Base-by-base conservation (phyloP, 2,888 invertebrate species). In the Paralinhomoeus sp. region DNA sequence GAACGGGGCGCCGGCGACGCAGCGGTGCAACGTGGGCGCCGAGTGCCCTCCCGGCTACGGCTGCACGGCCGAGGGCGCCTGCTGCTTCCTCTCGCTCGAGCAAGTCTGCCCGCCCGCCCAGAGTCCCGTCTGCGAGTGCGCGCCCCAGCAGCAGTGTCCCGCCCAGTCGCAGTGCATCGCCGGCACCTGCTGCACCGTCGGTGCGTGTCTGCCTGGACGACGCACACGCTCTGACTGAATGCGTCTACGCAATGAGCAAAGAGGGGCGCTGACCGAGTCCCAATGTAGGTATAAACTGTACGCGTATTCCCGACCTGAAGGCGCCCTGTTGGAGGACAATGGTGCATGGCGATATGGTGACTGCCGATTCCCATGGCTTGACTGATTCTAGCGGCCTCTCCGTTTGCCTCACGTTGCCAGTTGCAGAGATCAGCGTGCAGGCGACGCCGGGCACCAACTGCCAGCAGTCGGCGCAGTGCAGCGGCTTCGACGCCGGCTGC, bases 111-210 rank as follows among this genome's bases (percentile, higher is more conserved):
- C 53, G 17, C 24, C 38, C 13, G 38, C 18, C 21, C 46, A 44
- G 40, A 53, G 52, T 34, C 54, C 60, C 22, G 51, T 60, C 36
- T 60, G 60, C 46, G 57, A 60, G 47, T 60, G 60, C 47, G 58
- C 58, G 13, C 44, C 52, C 18, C 56, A 55, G 47, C 50, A 49
- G 41, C 50, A 46, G 33, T 60, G 60, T 45, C 60, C 60, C n/a
- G 21, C 42, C 18, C 52, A 52, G 24, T 47, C 54, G 9, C 44
- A 48, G 7, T 60, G 60, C 48, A 52, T 52, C 42, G 5, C 17
- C 18, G 60, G 60, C 37, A 57, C 54, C 18, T 60, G 60, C 41
- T 60, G 60, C 46, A 46, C 54, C 18, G 44, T 50, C 3, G 42
- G 47, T 42, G 17, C 17, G 33, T 9, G 9, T n/a, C n/a, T n/a